Evolutionary conservation across 1,140 invertebrate species (phyloP).

Genomic region (Bombus pyrosoma): DNA sequence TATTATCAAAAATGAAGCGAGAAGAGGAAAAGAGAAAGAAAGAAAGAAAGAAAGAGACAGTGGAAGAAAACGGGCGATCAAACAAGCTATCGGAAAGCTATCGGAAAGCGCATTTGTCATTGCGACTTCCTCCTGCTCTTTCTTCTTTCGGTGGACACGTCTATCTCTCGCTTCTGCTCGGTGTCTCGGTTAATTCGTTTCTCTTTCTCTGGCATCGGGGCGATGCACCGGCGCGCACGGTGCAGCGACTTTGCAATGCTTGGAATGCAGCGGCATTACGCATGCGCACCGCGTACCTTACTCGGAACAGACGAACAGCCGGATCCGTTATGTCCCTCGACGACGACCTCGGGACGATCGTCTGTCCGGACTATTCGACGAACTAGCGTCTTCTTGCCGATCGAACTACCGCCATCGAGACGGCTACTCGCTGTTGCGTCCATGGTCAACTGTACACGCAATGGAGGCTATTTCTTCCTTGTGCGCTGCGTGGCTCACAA

Average conservation of each 20-base stretch:
- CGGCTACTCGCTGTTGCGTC: neutral
- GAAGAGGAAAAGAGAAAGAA: too few relatives aligned
- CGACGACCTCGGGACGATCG: slow-evolving; percentile 70
- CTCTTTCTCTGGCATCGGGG: slow-evolving; percentile 53
- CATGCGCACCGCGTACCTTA: slow-evolving; percentile 81
- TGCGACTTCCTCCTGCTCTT: slow-evolving; percentile 13
- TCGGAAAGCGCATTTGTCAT: slow-evolving; percentile 50
- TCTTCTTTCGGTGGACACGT: neutral
- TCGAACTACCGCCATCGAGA: neutral
- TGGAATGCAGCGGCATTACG: slow-evolving; percentile 81
- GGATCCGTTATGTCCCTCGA: slow-evolving; percentile 76
- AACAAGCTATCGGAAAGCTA: slow-evolving; percentile 27
- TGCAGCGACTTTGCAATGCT: slow-evolving; percentile 76
- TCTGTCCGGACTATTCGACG: slow-evolving; percentile 53
- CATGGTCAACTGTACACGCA: neutral
- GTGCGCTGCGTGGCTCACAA: neutral
- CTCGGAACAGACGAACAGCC: slow-evolving; percentile 77
- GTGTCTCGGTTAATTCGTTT: slow-evolving; percentile 41
- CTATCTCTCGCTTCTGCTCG: slow-evolving; percentile 28
- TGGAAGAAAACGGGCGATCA: neutral
- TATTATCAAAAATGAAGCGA: too few relatives aligned
- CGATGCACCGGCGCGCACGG: slow-evolving; percentile 72
- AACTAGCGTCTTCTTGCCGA: slow-evolving; percentile 1
- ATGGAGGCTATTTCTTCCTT: slow-evolving; percentile 8
- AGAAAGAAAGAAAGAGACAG: neutral